A percentile compares a stretch with the other conserved stretches of the same genome.
Evolutionary conservation across 2,113 vertebrate species (phyloP).

Genomic region (Pagrus major): DNA sequence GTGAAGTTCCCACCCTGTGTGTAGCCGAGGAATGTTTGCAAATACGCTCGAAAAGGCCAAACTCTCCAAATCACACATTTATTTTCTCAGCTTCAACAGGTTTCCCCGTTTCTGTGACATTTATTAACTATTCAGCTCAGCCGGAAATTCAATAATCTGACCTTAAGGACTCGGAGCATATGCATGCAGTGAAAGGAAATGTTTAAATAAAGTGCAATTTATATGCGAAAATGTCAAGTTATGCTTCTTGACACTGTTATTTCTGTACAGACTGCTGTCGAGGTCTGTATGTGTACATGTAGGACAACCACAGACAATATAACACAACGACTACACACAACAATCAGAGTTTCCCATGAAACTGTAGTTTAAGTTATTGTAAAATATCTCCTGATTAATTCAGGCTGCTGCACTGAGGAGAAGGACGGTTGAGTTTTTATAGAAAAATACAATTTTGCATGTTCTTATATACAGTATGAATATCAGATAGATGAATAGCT

Average conservation of each 20-base stretch:
- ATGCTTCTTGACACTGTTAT: neutral
- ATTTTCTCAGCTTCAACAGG: neutral
- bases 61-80: slow-evolving; percentile 16
- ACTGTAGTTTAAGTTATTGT: too few species aligned
- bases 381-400: too few species aligned
- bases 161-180: neutral
- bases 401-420: too few species aligned
- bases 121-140: slow-evolving; percentile 34
- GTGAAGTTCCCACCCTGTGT: slow-evolving; percentile 28
- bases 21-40: slow-evolving; percentile 7
- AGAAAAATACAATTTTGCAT: too few species aligned
- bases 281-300: neutral
- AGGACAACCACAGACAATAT: neutral
- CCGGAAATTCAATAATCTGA: slow-evolving; percentile 12
- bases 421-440: too few species aligned
- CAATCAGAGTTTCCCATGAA: too few species aligned
- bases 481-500: too few species aligned
- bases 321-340: too few species aligned
- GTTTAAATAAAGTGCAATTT: slow-evolving; percentile 4
- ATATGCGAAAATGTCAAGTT: slow-evolving; percentile 3
- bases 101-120: slow-evolving; percentile 20
- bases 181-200: neutral
- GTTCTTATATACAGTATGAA: too few species aligned
- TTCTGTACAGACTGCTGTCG: neutral
- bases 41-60: slow-evolving; percentile 46